Percentiles rank a stretch among this genome's conserved stretches.
phyloP scores from a whole-genome alignment of 2,888 invertebrate genomes.

The Polydesmus complanatus region DNA sequence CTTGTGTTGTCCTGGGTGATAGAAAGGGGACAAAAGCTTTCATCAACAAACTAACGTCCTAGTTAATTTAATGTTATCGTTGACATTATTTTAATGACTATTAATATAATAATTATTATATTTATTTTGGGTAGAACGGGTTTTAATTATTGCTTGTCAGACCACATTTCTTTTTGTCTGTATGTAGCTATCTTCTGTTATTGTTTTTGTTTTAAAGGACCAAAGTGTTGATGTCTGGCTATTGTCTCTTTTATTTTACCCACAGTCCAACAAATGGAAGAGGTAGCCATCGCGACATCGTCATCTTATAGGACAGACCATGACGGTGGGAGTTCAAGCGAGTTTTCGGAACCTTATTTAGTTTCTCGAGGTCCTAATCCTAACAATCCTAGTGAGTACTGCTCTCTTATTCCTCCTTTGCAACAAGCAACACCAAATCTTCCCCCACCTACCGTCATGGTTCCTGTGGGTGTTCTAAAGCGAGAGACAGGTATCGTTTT shows the following conservation, averaged over 20 bases:
- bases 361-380: conserved; percentile 52
- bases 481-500: conserved; percentile 43
- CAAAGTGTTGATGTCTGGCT: background rate
- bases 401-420: conserved; percentile 63
- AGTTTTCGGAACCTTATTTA: background rate
- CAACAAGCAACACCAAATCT: conserved; percentile 44
- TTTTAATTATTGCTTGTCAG: background rate
- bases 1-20: background rate
- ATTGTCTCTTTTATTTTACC: background rate
- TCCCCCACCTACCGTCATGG: conserved; percentile 58
- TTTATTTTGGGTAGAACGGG: background rate
- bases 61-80: background rate
- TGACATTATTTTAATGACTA: background rate
- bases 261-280: conserved; percentile 18
- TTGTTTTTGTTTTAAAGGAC: background rate
- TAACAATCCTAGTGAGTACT: conserved; percentile 75
- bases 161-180: background rate
- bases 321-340: conserved; percentile 20
- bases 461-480: conserved; percentile 69
- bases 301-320: conserved; percentile 9
- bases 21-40: conserved; percentile 4
- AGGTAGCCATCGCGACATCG: conserved; percentile 1
- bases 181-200: background rate
- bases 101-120: background rate
- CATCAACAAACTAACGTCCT: conserved; percentile 4